A percentile compares a stretch with the other conserved stretches of the same genome.
Evolutionary conservation across 1,140 invertebrate species (phyloP).

Genomic region (Aphidius gifuensis): DNA sequence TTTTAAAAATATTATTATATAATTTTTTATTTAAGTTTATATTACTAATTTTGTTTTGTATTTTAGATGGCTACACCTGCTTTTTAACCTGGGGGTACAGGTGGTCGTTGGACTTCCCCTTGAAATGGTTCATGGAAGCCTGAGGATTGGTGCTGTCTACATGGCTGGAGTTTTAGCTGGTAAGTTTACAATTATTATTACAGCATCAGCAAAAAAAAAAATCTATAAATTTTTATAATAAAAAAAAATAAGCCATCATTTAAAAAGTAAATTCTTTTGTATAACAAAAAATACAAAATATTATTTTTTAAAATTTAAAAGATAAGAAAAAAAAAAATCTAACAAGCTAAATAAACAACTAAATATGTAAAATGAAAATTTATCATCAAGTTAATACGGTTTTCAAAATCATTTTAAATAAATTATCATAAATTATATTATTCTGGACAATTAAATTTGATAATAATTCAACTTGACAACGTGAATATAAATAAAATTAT

Average conservation of each 20-base stretch:
- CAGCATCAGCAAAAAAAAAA: conserved; percentile 1
- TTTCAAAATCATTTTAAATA: conserved; percentile 16
- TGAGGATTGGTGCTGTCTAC: conserved; percentile 86
- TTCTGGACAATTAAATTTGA: too few relatives aligned
- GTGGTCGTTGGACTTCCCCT: conserved; percentile 85
- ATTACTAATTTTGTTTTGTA: conserved; percentile 14
- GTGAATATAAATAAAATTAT: too few relatives aligned
- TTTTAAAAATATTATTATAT: background rate
- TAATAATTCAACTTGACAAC: too few relatives aligned
- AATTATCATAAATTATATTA: background rate
- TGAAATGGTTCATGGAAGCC: conserved; percentile 95
- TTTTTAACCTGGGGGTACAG: conserved; percentile 93
- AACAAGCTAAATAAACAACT: too few relatives aligned
- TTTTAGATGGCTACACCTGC: conserved; percentile 86
- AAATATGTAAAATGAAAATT: too few relatives aligned
- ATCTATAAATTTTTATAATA: conserved; percentile 1
- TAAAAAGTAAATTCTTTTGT: too few relatives aligned
- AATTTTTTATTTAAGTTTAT: background rate
- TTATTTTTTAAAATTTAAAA: too few relatives aligned
- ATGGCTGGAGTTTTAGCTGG: conserved; percentile 90
- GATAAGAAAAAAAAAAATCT: too few relatives aligned
- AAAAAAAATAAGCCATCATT: too few relatives aligned
- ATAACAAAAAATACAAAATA: too few relatives aligned
- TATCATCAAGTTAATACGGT: background rate
- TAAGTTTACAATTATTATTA: conserved; percentile 31